Evolutionary conservation across 2,797 vertebrate species (phyloP), one percentile per base, ranked within the genome.

Genomic region (Gouania willdenowi): DNA sequence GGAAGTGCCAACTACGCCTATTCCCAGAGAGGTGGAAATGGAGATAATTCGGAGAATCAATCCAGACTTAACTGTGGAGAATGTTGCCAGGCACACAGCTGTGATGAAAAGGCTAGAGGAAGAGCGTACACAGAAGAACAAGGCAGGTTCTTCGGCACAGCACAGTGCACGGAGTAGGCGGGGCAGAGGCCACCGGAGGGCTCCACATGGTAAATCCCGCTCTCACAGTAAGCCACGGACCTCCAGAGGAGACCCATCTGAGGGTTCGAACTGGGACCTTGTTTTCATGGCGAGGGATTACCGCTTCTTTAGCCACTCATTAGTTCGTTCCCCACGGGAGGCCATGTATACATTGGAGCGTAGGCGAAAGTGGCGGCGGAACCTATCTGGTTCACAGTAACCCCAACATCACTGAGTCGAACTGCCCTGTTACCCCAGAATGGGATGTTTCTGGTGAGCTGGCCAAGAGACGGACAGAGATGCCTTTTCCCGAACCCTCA

Each of bases 51-150:
- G 94, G 41, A 89, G 97, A 21, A 98, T 99, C 71, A 99, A 99
- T 83, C 97, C 97, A 0, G 96, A 98, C 78, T 76, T 99, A 75
- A 97, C 97, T 1, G 95, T 98, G 84, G 96, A 99, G 83, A 99
- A 99, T 8, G 95, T 99, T 73, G 94, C 95, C 38, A 85, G 95
- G 66, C 97, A 99, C 81, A 98, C 97, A 7, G 95, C 96, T 29
- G 94, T 98, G 41, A 98, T 99, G 97, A 98, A 99, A 86, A 92
- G 97, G 71, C 90, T 98, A 63, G 95, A 98, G 75, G 95, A 98
- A 70, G 95, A 99, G 73, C 94, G 97, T 35, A 92, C 93, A 4
- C 95, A 98, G 46, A 88, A 94, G 56, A 94, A 92, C 82, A 98
- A 97, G 84, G 90, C 92, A 0, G 92, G 90, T 8, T 96, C 93